Conservation (phyloP, 64 coral and sea anemone species). For the Actinia equina region DNA sequence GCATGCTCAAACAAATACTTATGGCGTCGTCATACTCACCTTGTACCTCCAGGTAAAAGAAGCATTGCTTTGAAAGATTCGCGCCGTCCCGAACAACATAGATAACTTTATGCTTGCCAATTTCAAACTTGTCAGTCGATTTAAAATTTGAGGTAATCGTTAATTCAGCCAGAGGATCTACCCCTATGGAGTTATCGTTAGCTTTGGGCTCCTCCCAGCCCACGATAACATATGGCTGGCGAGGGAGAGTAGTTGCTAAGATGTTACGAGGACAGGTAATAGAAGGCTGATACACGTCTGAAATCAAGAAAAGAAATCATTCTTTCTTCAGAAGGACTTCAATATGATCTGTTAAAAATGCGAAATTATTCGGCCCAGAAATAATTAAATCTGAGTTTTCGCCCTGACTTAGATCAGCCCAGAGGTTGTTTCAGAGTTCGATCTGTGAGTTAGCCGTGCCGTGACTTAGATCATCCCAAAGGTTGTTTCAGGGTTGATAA, state of each 20-base stretch:
- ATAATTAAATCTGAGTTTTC: too few relatives aligned
- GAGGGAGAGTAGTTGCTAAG: constrained; percentile 38
- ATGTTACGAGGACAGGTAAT: constrained; percentile 55
- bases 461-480: too few relatives aligned
- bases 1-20: too few relatives aligned
- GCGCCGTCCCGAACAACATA: constrained; percentile 54
- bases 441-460: too few relatives aligned
- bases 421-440: too few relatives aligned
- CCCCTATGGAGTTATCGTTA: constrained; percentile 59
- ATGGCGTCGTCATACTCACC: constrained; percentile 5
- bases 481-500: too few relatives aligned
- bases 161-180: constrained; percentile 69
- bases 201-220: constrained; percentile 47
- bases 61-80: constrained; percentile 28
- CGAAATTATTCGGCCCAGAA: too few relatives aligned
- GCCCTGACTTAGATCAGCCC: too few relatives aligned
- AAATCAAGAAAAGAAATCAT: not conserved
- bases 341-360: not conserved
- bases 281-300: constrained; percentile 59
- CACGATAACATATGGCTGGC: constrained; percentile 33
- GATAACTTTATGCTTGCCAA: constrained; percentile 39
- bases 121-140: constrained; percentile 52
- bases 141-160: constrained; percentile 35
- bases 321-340: not conserved
- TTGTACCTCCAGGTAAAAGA: constrained; percentile 48